phyloP scores from a whole-genome alignment of 2,888 invertebrate genomes.

The Plebejus argus region DNA sequence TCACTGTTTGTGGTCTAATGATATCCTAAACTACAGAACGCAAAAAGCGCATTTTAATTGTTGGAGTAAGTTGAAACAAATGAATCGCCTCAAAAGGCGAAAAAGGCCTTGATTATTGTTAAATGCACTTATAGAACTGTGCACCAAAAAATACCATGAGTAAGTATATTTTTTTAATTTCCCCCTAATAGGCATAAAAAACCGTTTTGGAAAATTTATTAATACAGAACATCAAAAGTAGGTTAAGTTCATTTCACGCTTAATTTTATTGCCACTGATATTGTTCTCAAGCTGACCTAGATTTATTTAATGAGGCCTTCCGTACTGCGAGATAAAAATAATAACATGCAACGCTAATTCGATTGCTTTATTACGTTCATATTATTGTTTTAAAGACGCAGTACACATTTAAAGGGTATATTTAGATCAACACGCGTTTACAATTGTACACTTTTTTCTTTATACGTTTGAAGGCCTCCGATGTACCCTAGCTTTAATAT shows the following conservation, averaged over 20 bases:
- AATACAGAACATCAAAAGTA: slow-evolving; percentile 19
- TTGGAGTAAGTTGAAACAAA: too few species aligned
- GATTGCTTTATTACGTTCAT: background rate
- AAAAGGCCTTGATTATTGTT: too few species aligned
- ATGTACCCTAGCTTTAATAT: background rate
- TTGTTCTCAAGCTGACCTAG: slow-evolving; percentile 37
- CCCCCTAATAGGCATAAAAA: background rate
- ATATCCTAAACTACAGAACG: too few species aligned
- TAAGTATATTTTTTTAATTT: background rate
- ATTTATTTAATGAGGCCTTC: slow-evolving; percentile 37
- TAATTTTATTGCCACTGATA: slow-evolving; percentile 29
- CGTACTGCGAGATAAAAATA: slow-evolving; percentile 23
- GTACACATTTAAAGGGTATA: background rate
- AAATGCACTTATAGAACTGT: too few species aligned
- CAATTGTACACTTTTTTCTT: background rate
- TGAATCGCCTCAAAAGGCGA: too few species aligned
- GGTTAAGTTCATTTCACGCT: slow-evolving; percentile 31
- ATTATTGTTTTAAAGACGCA: background rate
- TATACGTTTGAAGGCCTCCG: background rate
- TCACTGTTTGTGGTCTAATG: too few species aligned
- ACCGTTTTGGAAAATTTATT: background rate
- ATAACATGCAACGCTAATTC: slow-evolving; percentile 14
- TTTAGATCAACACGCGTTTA: too few species aligned
- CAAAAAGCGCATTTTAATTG: too few species aligned
- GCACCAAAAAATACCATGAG: too few species aligned